Evolutionary conservation across 2,888 invertebrate genomes (phyloP).

Genomic region (Clanis bilineata): DNA sequence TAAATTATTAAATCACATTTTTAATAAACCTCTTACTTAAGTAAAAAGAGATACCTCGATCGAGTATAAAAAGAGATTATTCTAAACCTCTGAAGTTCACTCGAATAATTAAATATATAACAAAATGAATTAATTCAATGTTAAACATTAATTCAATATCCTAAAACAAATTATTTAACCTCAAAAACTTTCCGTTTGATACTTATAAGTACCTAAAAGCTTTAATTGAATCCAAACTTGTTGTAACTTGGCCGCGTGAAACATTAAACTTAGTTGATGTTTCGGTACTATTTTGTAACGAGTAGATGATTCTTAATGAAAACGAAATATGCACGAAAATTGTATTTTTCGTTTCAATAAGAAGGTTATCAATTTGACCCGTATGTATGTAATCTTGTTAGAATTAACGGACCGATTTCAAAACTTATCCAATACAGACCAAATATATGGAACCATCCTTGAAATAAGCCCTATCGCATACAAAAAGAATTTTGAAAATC

Average conservation of each 20-base stretch:
- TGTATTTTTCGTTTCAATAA: no score
- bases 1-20: no score
- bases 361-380: no score
- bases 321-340: neutral
- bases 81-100: neutral
- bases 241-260: constrained; percentile 1
- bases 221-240: constrained; percentile 16
- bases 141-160: neutral
- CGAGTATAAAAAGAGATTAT: neutral
- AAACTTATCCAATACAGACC: no score
- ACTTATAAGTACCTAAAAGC: constrained; percentile 16
- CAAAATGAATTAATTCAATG: neutral
- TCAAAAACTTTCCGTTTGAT: constrained; percentile 5
- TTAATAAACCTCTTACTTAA: no score
- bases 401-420: no score
- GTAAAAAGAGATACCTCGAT: no score
- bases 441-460: no score
- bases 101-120: neutral
- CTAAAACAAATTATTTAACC: constrained; percentile 11
- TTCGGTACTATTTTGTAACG: neutral
- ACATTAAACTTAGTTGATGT: neutral
- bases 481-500: no score
- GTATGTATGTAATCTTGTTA: no score
- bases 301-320: neutral
- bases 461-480: no score